Conservation (phyloP, 2,113 vertebrate species). For the Mellivora capensis region DNA sequence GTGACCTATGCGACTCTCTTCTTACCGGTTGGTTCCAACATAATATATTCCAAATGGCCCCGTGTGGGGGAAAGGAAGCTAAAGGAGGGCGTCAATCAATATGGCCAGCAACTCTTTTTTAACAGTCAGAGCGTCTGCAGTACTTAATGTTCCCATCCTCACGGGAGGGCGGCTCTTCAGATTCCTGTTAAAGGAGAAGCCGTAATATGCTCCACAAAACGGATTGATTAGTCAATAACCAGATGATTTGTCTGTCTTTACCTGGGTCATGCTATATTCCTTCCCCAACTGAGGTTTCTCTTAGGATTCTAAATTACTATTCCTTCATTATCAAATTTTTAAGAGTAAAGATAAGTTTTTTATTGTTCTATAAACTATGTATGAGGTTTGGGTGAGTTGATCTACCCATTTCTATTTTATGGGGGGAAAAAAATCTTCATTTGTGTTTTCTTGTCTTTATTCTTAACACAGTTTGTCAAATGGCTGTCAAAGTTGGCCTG, state of each 20-base stretch:
- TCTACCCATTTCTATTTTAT: background rate
- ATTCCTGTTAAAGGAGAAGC: background rate
- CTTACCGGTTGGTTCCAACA: background rate
- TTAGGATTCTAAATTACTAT: background rate
- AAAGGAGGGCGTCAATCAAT: constrained; percentile 6
- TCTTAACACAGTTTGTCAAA: background rate
- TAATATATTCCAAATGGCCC: background rate
- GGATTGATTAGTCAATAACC: background rate
- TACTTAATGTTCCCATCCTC: background rate
- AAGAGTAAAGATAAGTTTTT: background rate
- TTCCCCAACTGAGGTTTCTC: background rate
- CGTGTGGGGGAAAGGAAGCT: background rate
- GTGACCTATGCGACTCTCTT: background rate
- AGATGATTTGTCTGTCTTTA: constrained; percentile 16
- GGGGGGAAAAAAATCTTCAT: background rate
- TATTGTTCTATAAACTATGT: background rate
- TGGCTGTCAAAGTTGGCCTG: background rate
- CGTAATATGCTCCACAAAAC: background rate
- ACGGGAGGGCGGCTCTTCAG: background rate
- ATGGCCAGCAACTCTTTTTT: background rate
- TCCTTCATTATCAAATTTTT: background rate
- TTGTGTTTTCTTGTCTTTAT: background rate
- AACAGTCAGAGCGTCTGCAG: background rate
- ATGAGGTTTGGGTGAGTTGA: background rate
- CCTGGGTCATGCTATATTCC: background rate